Percentiles rank a stretch among this genome's conserved stretches.
phyloP scores from a whole-genome alignment of 2,797 vertebrate genomes.

The Phylloscopus collybita region DNA sequence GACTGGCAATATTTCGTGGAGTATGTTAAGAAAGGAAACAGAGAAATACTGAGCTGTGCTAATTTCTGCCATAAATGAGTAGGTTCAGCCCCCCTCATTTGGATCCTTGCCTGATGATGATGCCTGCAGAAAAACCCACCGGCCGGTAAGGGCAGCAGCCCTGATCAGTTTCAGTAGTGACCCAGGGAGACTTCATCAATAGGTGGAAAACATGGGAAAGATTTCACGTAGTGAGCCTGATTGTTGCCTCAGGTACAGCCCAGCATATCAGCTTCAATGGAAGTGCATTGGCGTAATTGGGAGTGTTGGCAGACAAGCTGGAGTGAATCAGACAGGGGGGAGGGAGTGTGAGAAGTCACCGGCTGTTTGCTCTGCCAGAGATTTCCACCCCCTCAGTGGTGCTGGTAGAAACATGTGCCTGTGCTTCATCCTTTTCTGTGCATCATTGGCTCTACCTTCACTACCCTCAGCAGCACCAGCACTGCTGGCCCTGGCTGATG shows the following conservation, averaged over 20 bases:
- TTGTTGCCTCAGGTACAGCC: not conserved
- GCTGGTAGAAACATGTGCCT: not conserved
- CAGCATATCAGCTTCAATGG: not conserved
- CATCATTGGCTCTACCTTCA: not conserved
- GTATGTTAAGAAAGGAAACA: not conserved
- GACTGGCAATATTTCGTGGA: not conserved
- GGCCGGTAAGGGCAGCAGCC: not conserved
- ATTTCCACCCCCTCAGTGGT: slow-evolving; percentile 52
- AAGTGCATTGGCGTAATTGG: not conserved
- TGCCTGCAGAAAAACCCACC: not conserved
- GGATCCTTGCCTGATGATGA: not conserved
- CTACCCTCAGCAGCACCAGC: not conserved
- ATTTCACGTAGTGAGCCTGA: not conserved
- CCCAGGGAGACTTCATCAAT: not conserved
- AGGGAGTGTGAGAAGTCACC: slow-evolving; percentile 22
- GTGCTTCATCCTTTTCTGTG: not conserved
- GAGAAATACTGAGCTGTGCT: not conserved
- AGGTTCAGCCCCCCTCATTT: not conserved
- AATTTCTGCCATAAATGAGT: slow-evolving; percentile 23
- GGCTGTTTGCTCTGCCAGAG: slow-evolving; percentile 49
- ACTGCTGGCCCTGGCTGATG: fast-evolving
- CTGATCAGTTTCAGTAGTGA: not conserved
- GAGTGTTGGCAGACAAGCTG: slow-evolving; percentile 33
- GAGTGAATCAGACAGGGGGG: slow-evolving; percentile 35
- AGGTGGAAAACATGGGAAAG: not conserved